These are phyloP conservation scores for Myiozetetes cayanensis DNA, from an alignment of 2,113 vertebrate genomes.

Conservation along the genomic window DNA sequence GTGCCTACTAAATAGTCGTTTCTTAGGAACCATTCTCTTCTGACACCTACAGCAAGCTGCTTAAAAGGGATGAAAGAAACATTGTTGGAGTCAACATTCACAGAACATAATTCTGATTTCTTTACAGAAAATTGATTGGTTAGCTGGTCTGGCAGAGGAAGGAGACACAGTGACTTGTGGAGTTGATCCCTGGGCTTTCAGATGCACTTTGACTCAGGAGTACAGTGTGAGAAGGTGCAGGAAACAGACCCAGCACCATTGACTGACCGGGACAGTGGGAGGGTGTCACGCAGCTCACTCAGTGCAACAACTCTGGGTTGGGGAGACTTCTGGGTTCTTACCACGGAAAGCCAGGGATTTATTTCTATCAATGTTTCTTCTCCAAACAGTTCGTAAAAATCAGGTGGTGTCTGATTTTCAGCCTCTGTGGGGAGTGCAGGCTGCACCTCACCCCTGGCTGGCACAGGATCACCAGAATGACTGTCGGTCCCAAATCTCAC, in stretches of 20 bases:
- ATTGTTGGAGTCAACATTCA: neutral
- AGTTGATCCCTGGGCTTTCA: neutral
- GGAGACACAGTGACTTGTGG: too few species aligned
- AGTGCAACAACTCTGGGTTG: neutral
- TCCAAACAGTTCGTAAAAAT: neutral
- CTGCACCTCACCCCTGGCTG: fast-evolving
- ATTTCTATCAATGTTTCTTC: neutral
- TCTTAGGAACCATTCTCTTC: neutral
- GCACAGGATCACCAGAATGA: neutral
- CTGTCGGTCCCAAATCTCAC: neutral
- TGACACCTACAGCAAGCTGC: neutral
- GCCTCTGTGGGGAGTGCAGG: neutral
- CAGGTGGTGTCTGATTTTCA: fast-evolving
- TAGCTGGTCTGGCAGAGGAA: neutral
- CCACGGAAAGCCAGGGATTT: neutral
- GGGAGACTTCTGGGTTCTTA: neutral
- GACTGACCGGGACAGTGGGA: fast-evolving
- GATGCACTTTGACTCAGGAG: fast-evolving
- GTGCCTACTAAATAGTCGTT: neutral
- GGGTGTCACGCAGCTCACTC: neutral
- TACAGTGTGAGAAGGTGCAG: neutral
- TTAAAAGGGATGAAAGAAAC: neutral
- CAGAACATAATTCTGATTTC: neutral
- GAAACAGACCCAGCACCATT: neutral
- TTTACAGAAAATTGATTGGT: neutral